Evolutionary conservation across 37 sponge, comb jelly and placozoan genomes (phyloP).

Genomic region (Oopsacas minuta): DNA sequence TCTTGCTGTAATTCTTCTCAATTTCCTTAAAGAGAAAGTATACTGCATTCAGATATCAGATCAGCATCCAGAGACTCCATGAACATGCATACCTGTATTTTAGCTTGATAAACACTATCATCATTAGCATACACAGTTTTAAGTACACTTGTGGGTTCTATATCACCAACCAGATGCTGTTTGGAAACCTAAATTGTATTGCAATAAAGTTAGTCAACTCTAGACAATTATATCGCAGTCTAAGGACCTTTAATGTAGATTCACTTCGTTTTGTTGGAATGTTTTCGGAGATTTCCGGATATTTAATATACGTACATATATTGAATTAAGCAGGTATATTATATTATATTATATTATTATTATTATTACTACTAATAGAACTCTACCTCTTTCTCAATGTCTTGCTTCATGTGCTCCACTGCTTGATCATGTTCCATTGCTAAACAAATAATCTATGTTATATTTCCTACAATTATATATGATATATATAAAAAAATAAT

Average conservation of each 20-base stretch:
- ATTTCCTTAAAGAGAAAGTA: conserved; percentile 38
- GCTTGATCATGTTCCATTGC: conserved; percentile 2
- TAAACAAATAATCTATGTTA: neutral
- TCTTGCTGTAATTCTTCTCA: conserved; percentile 32
- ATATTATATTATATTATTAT: neutral
- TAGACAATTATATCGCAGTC: no score
- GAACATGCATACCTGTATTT: conserved; percentile 64
- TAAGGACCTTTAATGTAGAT: no score
- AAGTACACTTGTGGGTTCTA: conserved; percentile 42
- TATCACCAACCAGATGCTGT: conserved; percentile 42
- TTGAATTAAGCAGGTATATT: no score
- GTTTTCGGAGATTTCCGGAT: no score
- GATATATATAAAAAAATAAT: neutral
- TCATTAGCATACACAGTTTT: conserved; percentile 37
- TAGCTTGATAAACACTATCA: conserved; percentile 59
- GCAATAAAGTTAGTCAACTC: no score
- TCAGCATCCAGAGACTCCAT: no score
- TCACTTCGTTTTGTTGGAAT: no score
- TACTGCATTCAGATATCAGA: neutral
- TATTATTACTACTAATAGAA: neutral
- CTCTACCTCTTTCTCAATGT: conserved; percentile 15
- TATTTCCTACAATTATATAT: neutral
- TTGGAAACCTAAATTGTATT: conserved; percentile 2
- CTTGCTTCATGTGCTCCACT: neutral
- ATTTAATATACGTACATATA: no score